Conservation (phyloP, 2,888 invertebrate species). For the Tipula helvola region DNA sequence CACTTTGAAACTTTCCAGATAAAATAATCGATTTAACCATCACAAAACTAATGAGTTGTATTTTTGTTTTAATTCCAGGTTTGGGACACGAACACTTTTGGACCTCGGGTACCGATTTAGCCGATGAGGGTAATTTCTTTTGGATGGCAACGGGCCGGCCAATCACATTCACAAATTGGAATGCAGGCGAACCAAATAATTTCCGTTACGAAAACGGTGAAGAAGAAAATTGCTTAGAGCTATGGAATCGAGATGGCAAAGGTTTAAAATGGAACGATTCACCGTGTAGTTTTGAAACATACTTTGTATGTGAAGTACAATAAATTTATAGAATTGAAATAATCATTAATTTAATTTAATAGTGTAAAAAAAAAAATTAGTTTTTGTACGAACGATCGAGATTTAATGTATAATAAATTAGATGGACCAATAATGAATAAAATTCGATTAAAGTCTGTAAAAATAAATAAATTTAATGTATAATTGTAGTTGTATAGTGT, state of each 20-base stretch:
- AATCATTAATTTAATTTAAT: background rate
- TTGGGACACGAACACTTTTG: constrained; percentile 86
- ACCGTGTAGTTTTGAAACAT: constrained; percentile 86
- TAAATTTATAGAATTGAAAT: background rate
- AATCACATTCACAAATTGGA: constrained; percentile 85
- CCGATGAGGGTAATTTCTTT: constrained; percentile 83
- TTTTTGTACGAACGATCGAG: background rate
- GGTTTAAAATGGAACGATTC: constrained; percentile 90
- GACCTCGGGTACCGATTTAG: constrained; percentile 85
- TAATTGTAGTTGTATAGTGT: background rate
- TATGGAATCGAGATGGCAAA: constrained; percentile 84
- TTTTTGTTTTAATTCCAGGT: constrained; percentile 39
- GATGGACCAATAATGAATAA: background rate
- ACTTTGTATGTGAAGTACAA: constrained; percentile 78
- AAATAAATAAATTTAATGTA: background rate
- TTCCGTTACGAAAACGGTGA: constrained; percentile 82
- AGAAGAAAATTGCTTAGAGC: constrained; percentile 81
- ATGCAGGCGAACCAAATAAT: constrained; percentile 87
- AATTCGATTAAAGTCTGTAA: background rate
- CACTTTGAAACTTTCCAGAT: too few relatives aligned
- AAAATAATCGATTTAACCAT: too few relatives aligned
- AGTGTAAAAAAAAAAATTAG: background rate
- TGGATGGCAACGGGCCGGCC: constrained; percentile 88
- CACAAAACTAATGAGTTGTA: too few relatives aligned
- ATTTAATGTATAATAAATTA: background rate